Percentiles rank a stretch among this genome's conserved stretches.
Evolutionary conservation across 2,113 vertebrate species (phyloP).

Genomic region (Catagonus wagneri): DNA sequence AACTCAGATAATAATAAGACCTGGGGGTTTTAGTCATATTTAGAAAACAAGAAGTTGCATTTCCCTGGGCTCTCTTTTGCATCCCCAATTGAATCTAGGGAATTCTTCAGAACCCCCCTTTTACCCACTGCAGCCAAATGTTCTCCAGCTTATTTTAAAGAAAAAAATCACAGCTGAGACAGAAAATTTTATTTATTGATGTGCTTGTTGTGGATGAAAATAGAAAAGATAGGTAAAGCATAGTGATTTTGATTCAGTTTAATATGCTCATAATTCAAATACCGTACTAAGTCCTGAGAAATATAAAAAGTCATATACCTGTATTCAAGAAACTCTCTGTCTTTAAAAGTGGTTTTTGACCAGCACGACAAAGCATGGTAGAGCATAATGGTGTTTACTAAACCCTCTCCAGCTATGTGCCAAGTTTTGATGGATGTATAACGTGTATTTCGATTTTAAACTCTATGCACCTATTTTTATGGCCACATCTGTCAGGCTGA

Average conservation of each 20-base stretch:
- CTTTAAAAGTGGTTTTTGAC: not conserved
- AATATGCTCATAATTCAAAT: not conserved
- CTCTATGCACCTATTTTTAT: constrained; percentile 40
- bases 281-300: not conserved
- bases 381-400: not conserved
- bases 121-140: not conserved
- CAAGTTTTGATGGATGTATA: constrained; percentile 47
- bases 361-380: not conserved
- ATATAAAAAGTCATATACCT: not conserved
- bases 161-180: not conserved
- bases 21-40: not conserved
- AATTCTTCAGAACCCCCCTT: not conserved
- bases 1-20: not conserved
- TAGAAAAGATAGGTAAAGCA: not conserved
- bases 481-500: constrained; percentile 60
- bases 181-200: not conserved
- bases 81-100: not conserved
- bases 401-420: not conserved
- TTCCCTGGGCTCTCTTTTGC: not conserved
- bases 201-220: not conserved
- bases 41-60: not conserved
- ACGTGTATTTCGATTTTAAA: constrained; percentile 66
- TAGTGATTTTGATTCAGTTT: not conserved
- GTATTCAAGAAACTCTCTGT: not conserved
- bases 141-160: not conserved